Percentiles rank a stretch among this genome's conserved stretches.
Conservation (phyloP, 2,113 vertebrate species). For the Larimichthys polyactis region DNA sequence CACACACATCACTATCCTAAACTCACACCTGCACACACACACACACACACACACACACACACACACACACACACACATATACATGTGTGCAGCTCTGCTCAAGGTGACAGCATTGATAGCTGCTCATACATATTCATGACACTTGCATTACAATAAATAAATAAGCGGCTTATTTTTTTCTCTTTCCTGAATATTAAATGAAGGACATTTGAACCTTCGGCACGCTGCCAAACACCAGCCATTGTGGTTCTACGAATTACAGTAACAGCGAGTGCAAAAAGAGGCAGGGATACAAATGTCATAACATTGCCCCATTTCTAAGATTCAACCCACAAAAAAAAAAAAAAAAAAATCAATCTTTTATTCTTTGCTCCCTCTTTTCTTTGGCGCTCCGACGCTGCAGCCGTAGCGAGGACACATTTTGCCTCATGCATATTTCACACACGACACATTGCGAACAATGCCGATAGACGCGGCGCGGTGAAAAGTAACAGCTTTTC, state of each 20-base stretch:
- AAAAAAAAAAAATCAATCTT: conserved; percentile 30
- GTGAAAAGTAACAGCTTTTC: conserved; percentile 70
- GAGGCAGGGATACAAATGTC: conserved; percentile 48
- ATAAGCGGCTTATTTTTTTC: conserved; percentile 72
- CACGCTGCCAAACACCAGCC: conserved; percentile 17
- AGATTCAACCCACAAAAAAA: conserved; percentile 48
- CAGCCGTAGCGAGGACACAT: conserved; percentile 55
- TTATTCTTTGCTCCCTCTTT: conserved; percentile 6
- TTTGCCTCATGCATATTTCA: conserved; percentile 79
- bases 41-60: neutral
- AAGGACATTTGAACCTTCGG: conserved; percentile 65
- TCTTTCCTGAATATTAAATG: conserved; percentile 64
- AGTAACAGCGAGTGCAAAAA: conserved; percentile 22
- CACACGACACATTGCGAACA: conserved; percentile 59
- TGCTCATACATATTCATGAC: conserved; percentile 73
- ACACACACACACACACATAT: neutral
- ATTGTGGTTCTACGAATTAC: conserved; percentile 41
- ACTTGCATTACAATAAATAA: conserved; percentile 76
- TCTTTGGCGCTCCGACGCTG: conserved; percentile 8
- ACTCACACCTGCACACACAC: neutral
- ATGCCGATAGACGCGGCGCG: conserved; percentile 32
- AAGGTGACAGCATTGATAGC: conserved; percentile 61
- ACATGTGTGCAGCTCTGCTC: conserved; percentile 33
- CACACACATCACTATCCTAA: conserved; percentile 7
- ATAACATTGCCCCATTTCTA: conserved; percentile 49